These are phyloP conservation scores for Drosophila sp. DNA, from an alignment of 1,140 invertebrate genomes.

Conservation along the genomic window DNA sequence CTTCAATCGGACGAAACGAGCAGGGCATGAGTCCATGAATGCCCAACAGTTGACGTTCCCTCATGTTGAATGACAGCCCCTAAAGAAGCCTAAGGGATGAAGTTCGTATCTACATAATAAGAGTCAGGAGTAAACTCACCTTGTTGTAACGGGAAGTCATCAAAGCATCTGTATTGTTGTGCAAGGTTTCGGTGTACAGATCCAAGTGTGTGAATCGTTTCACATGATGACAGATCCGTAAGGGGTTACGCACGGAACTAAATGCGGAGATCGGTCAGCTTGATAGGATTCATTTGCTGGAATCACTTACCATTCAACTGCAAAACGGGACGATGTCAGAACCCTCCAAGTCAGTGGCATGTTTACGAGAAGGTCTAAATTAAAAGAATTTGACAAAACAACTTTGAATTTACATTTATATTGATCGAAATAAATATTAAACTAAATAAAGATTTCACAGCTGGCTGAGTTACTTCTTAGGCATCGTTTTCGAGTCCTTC, in stretches of 20 bases:
- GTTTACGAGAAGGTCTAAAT: background rate
- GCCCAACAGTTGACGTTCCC: slow-evolving; percentile 48
- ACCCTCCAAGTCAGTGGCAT: background rate
- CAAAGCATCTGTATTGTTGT: background rate
- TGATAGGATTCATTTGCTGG: background rate
- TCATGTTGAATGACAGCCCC: slow-evolving; percentile 50
- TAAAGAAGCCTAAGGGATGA: slow-evolving; percentile 10
- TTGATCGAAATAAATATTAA: too few species aligned
- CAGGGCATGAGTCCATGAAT: slow-evolving; percentile 94
- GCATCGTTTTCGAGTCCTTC: background rate
- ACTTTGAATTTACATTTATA: too few species aligned
- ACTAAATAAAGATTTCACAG: background rate
- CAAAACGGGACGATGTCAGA: background rate
- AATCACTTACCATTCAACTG: background rate
- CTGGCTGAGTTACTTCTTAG: background rate
- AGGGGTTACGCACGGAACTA: background rate
- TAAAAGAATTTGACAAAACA: background rate
- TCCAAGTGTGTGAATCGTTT: background rate
- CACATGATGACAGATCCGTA: background rate
- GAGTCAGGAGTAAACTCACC: slow-evolving; percentile 4
- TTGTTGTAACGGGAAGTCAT: background rate
- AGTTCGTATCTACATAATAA: too few species aligned
- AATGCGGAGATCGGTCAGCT: background rate
- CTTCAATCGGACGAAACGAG: slow-evolving; percentile 92
- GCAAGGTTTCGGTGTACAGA: background rate